These are phyloP conservation scores for Eumerus sabulonum DNA, from an alignment of 2,888 invertebrate genomes.

Conservation along the genomic window DNA sequence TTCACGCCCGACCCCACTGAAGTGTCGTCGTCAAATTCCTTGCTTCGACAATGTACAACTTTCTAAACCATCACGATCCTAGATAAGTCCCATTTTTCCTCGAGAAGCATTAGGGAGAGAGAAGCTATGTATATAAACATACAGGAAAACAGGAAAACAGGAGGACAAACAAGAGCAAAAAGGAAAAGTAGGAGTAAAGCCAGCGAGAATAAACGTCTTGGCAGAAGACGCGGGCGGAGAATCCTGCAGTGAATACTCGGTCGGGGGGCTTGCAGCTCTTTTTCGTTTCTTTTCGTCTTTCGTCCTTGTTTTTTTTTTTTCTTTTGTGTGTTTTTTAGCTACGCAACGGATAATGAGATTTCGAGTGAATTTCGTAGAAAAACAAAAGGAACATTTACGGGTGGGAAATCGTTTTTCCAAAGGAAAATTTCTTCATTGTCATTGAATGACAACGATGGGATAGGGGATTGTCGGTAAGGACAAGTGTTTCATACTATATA, in stretches of 20 bases:
- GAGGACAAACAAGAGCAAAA: slow-evolving; percentile 14
- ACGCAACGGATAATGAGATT: slow-evolving; percentile 68
- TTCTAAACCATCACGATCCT: slow-evolving; percentile 62
- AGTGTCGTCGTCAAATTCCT: slow-evolving; percentile 46
- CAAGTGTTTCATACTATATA: slow-evolving; percentile 11
- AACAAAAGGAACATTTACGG: slow-evolving; percentile 60
- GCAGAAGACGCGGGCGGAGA: slow-evolving; percentile 21
- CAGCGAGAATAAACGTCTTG: slow-evolving; percentile 43
- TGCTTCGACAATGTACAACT: slow-evolving; percentile 61
- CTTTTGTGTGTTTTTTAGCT: slow-evolving; percentile 33
- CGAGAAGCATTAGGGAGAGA: slow-evolving; percentile 33
- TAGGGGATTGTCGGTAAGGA: background rate
- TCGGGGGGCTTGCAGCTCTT: slow-evolving; percentile 55
- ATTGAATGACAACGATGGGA: slow-evolving; percentile 12
- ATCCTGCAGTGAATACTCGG: slow-evolving; percentile 57
- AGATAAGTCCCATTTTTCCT: slow-evolving; percentile 56
- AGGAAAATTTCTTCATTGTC: slow-evolving; percentile 52
- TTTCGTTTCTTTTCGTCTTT: background rate
- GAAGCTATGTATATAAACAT: slow-evolving; percentile 49
- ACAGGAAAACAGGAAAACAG: slow-evolving; percentile 25
- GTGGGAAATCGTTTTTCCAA: slow-evolving; percentile 62
- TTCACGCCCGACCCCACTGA: background rate
- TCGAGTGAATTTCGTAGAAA: slow-evolving; percentile 63
- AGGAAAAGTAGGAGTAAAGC: background rate
- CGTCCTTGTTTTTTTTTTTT: slow-evolving; percentile 25